Evolutionary conservation across 2,888 invertebrate species (phyloP).

Genomic region (Sthenelais limicola): DNA sequence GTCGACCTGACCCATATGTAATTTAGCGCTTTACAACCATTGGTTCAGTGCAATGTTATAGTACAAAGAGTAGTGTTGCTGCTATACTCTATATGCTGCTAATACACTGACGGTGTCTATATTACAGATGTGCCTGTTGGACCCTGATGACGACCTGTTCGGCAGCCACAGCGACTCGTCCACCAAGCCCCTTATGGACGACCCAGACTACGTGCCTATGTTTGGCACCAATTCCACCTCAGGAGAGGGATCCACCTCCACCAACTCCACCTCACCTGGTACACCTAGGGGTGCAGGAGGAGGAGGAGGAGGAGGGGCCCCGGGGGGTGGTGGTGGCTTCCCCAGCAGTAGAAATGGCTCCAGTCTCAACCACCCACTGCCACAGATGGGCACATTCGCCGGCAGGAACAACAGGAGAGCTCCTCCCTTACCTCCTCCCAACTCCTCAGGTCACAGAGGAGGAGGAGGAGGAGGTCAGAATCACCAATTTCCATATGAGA

Average conservation of each 20-base stretch:
- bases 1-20: too few relatives aligned
- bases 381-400: neutral
- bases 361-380: neutral
- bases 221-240: slow-evolving; percentile 4
- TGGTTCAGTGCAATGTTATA: too few relatives aligned
- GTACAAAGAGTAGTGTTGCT: too few relatives aligned
- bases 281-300: too few relatives aligned
- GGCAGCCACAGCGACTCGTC: slow-evolving; percentile 25
- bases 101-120: neutral
- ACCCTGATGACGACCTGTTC: slow-evolving; percentile 28
- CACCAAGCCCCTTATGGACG: slow-evolving; percentile 23
- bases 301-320: too few relatives aligned
- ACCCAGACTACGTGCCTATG: slow-evolving; percentile 28
- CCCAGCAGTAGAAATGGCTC: neutral
- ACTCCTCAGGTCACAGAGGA: neutral
- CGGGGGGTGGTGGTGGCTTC: too few relatives aligned
- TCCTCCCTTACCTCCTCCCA: slow-evolving; percentile 14
- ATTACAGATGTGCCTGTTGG: slow-evolving; percentile 18
- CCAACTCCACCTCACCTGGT: slow-evolving; percentile 24
- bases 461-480: neutral
- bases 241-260: slow-evolving; percentile 5
- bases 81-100: too few relatives aligned
- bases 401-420: neutral
- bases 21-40: too few relatives aligned
- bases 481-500: neutral